Base-by-base conservation (phyloP, 2,797 vertebrate genomes). In the Sternarchorhynchus goeldii region DNA sequence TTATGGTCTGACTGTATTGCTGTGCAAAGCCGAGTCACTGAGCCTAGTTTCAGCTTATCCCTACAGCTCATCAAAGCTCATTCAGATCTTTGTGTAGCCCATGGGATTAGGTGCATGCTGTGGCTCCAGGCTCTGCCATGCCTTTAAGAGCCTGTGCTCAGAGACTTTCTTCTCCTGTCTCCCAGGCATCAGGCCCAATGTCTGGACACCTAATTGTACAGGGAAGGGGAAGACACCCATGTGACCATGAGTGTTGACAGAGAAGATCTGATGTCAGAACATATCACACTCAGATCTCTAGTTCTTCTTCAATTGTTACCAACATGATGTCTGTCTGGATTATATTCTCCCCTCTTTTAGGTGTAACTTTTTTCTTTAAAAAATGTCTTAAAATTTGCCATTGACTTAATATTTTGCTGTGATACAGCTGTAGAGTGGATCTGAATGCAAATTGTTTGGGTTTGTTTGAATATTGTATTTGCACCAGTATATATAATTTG, bases 131-230 rank as follows among this genome's bases (percentile, higher is more conserved):
- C 16, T 7, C 1, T 10, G 56, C 80, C 76, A 77, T 25, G 45
- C 83, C 87, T 91, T 92, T 90, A 88, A 87, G 88, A 92, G 91
- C 88, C 91, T 83, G 84, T 65, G 36, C 81, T 78, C 66, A 81
- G 84, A 88, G 87, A 75, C 81, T 86, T 79, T 82, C 80, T 70
- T 50, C 63, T 68, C 64, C 67, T 73, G 68, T 82, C 74, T 77
- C 71, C 62, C 64, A 63, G 80, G 71, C 76, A 80, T 67, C 80
- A 77, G 79, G 81, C 77, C 82, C 85, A 91, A 90, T 92, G 69
- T 90, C 91, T 89, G 87, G 84, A 68, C 73, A 67, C 86, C 77
- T 72, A 75, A 82, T 81, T 80, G 76, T 83, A 4, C 70, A 77
- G 77, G 83, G 84, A 71, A 69, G 77, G 77, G 84, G 82, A 83